phyloP scores from a whole-genome alignment of 2,888 invertebrate species.

The Cataglyphis albicans region DNA sequence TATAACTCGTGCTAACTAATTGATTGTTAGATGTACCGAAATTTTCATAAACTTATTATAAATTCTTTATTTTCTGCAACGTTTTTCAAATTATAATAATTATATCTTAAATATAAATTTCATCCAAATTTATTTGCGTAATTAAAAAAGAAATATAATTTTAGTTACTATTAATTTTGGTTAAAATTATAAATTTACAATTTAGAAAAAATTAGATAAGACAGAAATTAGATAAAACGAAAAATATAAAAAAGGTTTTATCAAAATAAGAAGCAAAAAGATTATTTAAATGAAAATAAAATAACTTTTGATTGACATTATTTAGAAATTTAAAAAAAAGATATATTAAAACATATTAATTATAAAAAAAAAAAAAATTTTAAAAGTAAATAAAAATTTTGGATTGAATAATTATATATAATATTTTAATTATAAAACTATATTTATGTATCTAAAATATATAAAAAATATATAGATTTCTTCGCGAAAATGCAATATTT shows the following conservation, averaged over 20 bases:
- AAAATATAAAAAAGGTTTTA: not conserved
- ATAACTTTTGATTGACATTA: not conserved
- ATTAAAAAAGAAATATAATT: not conserved
- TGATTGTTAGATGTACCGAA: not conserved
- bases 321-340: not conserved
- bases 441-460: not conserved
- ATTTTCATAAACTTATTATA: conserved; percentile 1
- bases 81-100: not conserved
- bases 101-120: not conserved
- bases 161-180: not conserved
- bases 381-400: not conserved
- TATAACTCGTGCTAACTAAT: conserved; percentile 23
- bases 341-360: not conserved
- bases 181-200: not conserved
- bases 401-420: not conserved
- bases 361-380: not conserved
- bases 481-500: not conserved
- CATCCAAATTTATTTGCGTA: not conserved
- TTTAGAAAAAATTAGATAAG: not conserved
- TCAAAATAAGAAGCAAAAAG: not conserved
- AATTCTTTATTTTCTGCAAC: not conserved
- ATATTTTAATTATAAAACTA: not conserved
- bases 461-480: not conserved
- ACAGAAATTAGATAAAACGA: not conserved
- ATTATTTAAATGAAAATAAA: not conserved